These are phyloP conservation scores for Theristicus caerulescens DNA, from an alignment of 2,113 vertebrate species.

Conservation along the genomic window DNA sequence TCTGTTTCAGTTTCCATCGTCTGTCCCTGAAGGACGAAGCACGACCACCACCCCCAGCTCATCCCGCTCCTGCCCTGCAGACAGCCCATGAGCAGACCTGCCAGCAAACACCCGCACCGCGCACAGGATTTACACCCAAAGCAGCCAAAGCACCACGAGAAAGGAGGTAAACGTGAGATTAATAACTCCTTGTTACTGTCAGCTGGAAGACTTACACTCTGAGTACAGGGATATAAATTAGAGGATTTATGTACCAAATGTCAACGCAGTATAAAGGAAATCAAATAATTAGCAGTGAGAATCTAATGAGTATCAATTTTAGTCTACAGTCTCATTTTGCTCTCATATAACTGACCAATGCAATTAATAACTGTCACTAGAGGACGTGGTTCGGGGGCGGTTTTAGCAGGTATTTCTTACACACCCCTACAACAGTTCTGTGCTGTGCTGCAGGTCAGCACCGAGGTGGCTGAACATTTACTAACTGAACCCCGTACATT, in stretches of 20 bases:
- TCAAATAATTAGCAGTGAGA: neutral
- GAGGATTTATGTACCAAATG: neutral
- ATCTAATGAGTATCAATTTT: neutral
- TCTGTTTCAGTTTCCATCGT: neutral
- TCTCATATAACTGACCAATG: fast-evolving
- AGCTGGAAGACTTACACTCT: neutral
- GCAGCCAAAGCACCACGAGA: neutral
- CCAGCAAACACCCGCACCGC: no score
- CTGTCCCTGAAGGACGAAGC: neutral
- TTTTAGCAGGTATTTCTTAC: neutral
- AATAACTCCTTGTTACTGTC: neutral
- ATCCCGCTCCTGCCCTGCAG: neutral
- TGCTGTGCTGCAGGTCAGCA: neutral
- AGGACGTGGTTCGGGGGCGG: neutral
- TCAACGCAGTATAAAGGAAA: neutral
- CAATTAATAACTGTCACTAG: no score
- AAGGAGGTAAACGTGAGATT: neutral
- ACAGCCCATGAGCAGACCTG: fast-evolving
- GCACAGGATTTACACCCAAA: neutral
- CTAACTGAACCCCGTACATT: neutral
- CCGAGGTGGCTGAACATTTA: neutral
- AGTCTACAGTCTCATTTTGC: neutral
- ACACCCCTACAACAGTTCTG: neutral
- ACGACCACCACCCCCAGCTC: neutral
- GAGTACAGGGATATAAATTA: neutral